Evolutionary conservation across 2,113 vertebrate genomes (phyloP).

Genomic region (Lethenteron reissneri): DNA sequence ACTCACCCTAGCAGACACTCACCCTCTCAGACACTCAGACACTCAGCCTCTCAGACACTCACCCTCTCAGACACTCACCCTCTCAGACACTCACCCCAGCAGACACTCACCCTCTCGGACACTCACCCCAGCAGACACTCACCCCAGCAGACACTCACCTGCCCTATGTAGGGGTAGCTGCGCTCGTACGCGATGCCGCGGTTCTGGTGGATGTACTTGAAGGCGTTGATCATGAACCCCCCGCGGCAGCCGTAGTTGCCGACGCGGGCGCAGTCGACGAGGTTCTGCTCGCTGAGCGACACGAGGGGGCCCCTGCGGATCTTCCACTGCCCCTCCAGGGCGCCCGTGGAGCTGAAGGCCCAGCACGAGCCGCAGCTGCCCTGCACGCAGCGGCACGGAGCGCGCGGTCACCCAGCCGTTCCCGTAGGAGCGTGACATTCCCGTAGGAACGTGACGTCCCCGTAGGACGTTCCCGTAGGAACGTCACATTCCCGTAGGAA

Average conservation of each 20-base stretch:
- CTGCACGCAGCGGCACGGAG: neutral
- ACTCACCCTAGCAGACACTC: no score
- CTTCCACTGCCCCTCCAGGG: slow-evolving; percentile 18
- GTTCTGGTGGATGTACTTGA: slow-evolving; percentile 13
- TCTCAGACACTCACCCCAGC: no score
- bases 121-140: no score
- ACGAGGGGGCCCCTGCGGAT: slow-evolving; percentile 6
- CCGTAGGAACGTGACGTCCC: no score
- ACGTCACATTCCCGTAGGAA: no score
- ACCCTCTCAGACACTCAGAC: no score
- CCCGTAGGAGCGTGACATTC: no score
- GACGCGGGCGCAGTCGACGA: slow-evolving; percentile 17
- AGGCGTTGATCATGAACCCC: slow-evolving; percentile 8
- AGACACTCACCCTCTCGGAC: no score
- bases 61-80: no score
- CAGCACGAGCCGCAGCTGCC: slow-evolving; percentile 16
- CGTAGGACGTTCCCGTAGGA: no score
- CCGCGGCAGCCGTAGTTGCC: slow-evolving; percentile 12
- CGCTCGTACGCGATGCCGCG: slow-evolving; percentile 14
- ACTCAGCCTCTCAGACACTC: no score
- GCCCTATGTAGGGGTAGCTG: slow-evolving; percentile 14
- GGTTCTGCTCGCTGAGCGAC: slow-evolving; percentile 20
- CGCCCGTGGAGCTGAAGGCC: slow-evolving; percentile 18
- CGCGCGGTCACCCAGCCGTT: no score
- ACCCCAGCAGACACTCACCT: slow-evolving; percentile 10